Percentiles rank a stretch among this genome's conserved stretches.
Conservation (phyloP, 2,797 vertebrate species). For the Phrynocephalus guinanensis region DNA sequence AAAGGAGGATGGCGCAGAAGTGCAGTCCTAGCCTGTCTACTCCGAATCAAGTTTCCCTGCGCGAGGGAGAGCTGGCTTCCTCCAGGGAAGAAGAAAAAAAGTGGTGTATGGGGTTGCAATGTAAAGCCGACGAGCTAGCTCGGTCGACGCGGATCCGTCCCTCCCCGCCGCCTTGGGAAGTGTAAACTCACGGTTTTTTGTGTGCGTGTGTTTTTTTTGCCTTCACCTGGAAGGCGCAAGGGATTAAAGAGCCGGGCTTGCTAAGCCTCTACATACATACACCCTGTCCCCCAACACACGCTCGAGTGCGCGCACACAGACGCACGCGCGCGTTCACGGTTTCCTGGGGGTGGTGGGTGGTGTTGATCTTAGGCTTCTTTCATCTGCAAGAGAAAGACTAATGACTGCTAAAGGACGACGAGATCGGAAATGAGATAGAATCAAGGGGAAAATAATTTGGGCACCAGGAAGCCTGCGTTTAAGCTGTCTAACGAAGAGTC, state of each 20-base stretch:
- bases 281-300: no score
- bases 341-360: no score
- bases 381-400: not conserved
- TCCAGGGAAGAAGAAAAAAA: no score
- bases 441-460: not conserved
- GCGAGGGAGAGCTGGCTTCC: no score
- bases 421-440: not conserved
- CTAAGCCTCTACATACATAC: not conserved
- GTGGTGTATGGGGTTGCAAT: no score
- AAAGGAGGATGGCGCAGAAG: not conserved
- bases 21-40: no score
- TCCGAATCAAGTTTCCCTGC: no score
- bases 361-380: not conserved
- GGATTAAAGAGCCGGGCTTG: not conserved
- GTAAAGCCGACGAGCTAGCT: not conserved
- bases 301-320: no score
- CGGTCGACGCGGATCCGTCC: constrained; percentile 30
- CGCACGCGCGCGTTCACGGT: no score
- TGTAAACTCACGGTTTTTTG: constrained; percentile 48
- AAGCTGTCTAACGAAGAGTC: not conserved
- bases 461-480: not conserved
- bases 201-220: constrained; percentile 2
- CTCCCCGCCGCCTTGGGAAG: constrained; percentile 28
- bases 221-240: constrained; percentile 41
- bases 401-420: not conserved